These are phyloP conservation scores for Chaetorhynchus papuensis DNA, from an alignment of 2,113 vertebrate genomes.

Conservation along the genomic window DNA sequence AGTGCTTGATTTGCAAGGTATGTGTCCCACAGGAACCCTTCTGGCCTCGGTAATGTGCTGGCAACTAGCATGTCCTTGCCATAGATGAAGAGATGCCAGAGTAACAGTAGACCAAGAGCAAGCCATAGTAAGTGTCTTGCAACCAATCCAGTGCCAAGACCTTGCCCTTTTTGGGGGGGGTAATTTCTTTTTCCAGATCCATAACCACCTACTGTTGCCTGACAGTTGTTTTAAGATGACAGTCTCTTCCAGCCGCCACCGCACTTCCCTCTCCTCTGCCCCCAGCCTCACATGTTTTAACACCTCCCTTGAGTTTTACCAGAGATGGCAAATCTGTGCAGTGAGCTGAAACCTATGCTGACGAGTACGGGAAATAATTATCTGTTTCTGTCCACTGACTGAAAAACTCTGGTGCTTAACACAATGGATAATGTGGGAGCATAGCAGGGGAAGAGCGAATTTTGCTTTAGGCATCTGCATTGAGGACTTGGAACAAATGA, in stretches of 20 bases:
- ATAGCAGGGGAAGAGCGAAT: neutral
- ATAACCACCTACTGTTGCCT: neutral
- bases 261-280: neutral
- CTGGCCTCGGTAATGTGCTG: neutral
- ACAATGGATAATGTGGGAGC: constrained; percentile 13
- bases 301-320: neutral
- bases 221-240: neutral
- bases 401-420: constrained; percentile 1
- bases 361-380: neutral
- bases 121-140: neutral
- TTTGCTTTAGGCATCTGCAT: neutral
- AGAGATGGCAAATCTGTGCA: neutral
- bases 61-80: neutral
- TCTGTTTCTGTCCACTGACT: constrained; percentile 3
- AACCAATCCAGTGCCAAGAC: neutral
- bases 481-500: constrained; percentile 24
- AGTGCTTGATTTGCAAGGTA: neutral
- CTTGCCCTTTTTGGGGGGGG: neutral
- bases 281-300: neutral
- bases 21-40: neutral
- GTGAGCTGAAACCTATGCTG: neutral
- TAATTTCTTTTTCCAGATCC: neutral
- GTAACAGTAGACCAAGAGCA: neutral
- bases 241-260: neutral
- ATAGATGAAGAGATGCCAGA: neutral